Conservation (phyloP, 2,888 invertebrate species). For the Dastarcus helophoroides region DNA sequence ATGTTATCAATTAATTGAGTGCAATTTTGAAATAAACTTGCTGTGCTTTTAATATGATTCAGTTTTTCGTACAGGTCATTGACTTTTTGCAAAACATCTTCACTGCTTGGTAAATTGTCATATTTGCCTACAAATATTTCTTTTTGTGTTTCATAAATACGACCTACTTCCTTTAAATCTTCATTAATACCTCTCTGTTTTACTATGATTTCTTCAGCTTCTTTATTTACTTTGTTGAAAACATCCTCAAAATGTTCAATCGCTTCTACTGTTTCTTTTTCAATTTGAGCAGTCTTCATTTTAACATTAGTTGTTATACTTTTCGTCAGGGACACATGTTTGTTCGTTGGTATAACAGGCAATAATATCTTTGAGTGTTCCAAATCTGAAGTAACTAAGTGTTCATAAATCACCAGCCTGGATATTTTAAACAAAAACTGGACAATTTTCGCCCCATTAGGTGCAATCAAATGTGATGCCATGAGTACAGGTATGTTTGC, state of each 20-base stretch:
- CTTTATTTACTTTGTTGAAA: constrained; percentile 13
- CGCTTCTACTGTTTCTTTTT: constrained; percentile 14
- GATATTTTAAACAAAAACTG: constrained; percentile 31
- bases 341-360: constrained; percentile 10
- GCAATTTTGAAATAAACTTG: too few species aligned
- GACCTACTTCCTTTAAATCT: constrained; percentile 12
- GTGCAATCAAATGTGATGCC: constrained; percentile 31
- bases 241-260: constrained; percentile 16
- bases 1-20: too few species aligned
- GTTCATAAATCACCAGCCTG: constrained; percentile 26
- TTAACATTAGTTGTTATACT: constrained; percentile 18
- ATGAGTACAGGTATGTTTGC: constrained; percentile 27
- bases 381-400: constrained; percentile 15
- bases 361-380: constrained; percentile 14
- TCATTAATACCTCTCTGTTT: constrained; percentile 15
- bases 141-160: too few species aligned
- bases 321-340: constrained; percentile 10
- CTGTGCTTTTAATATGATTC: too few species aligned
- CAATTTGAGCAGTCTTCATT: constrained; percentile 15
- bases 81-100: too few species aligned
- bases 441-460: constrained; percentile 30
- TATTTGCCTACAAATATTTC: too few species aligned
- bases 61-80: too few species aligned
- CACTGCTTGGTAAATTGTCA: too few species aligned
- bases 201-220: constrained; percentile 15